Percentiles rank a stretch among this genome's conserved stretches.
Conservation (phyloP, 2,113 vertebrate genomes). For the Coptodon rendalli region DNA sequence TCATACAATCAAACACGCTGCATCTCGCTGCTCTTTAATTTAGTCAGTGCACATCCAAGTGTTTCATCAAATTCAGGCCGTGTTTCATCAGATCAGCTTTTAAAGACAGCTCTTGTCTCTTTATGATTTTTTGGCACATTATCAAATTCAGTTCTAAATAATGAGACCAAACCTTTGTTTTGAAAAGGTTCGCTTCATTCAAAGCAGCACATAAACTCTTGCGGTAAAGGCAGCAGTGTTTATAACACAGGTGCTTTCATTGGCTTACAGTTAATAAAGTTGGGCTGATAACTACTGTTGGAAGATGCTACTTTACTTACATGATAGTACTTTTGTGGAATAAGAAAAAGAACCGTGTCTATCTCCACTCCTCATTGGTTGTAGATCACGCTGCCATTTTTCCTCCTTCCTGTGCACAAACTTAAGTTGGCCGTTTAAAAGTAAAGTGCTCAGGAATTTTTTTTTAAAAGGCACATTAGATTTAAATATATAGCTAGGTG, state of each 20-base stretch:
- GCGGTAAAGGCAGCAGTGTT: background rate
- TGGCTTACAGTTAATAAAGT: background rate
- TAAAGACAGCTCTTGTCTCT: background rate
- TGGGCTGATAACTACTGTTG: background rate
- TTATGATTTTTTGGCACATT: background rate
- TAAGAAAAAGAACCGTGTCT: background rate
- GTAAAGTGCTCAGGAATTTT: background rate
- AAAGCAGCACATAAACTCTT: background rate
- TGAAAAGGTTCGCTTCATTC: background rate
- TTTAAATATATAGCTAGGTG: background rate
- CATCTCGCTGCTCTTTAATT: slow-evolving; percentile 16
- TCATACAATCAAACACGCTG: slow-evolving; percentile 16
- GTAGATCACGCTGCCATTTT: background rate
- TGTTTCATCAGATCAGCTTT: background rate
- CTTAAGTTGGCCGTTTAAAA: background rate
- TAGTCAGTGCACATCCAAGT: background rate
- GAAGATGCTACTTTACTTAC: background rate
- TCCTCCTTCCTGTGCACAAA: background rate
- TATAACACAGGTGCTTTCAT: background rate
- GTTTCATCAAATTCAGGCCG: background rate
- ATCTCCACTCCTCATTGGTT: background rate
- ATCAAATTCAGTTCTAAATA: background rate
- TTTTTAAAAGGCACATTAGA: background rate
- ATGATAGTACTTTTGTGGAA: background rate
- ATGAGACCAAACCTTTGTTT: background rate